phyloP scores from a whole-genome alignment of 1,140 invertebrate genomes.

The Pseudomyrmex flavicornis region DNA sequence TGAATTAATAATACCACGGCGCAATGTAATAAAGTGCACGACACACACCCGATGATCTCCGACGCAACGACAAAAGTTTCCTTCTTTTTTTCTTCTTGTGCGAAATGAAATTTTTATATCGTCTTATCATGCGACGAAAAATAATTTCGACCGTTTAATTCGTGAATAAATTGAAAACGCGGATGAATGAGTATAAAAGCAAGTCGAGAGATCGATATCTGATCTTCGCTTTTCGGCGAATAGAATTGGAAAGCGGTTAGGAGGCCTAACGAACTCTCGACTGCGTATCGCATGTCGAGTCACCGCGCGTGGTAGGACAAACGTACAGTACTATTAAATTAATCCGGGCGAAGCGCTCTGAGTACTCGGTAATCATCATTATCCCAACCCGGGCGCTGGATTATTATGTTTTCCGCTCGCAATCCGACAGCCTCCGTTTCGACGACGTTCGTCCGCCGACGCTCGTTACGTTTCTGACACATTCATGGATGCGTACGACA shows the following conservation, averaged over 20 bases:
- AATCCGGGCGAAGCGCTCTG: slow-evolving; percentile 69
- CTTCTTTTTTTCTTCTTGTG: not conserved
- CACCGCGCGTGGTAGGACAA: slow-evolving; percentile 38
- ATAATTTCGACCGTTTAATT: not conserved
- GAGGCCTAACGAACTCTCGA: slow-evolving; percentile 58
- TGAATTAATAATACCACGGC: not conserved
- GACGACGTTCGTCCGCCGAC: slow-evolving; percentile 18
- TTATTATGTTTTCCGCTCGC: slow-evolving; percentile 73
- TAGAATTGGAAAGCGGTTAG: slow-evolving; percentile 61
- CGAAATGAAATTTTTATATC: too few relatives aligned
- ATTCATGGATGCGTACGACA: not conserved
- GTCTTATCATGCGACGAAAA: too few relatives aligned
- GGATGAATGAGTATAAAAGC: not conserved
- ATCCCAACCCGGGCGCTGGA: slow-evolving; percentile 57
- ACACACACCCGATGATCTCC: not conserved
- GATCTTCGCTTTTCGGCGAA: slow-evolving; percentile 16
- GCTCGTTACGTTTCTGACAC: slow-evolving; percentile 15
- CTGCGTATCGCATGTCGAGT: slow-evolving; percentile 42
- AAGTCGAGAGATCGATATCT: not conserved
- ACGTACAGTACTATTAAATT: slow-evolving; percentile 65
- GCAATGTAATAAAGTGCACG: not conserved
- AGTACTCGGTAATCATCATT: slow-evolving; percentile 76
- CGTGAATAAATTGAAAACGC: too few relatives aligned
- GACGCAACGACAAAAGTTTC: not conserved
- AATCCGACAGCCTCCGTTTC: slow-evolving; percentile 46